Conservation (phyloP, 2,113 vertebrate species). For the Heteronetta atricapilla region DNA sequence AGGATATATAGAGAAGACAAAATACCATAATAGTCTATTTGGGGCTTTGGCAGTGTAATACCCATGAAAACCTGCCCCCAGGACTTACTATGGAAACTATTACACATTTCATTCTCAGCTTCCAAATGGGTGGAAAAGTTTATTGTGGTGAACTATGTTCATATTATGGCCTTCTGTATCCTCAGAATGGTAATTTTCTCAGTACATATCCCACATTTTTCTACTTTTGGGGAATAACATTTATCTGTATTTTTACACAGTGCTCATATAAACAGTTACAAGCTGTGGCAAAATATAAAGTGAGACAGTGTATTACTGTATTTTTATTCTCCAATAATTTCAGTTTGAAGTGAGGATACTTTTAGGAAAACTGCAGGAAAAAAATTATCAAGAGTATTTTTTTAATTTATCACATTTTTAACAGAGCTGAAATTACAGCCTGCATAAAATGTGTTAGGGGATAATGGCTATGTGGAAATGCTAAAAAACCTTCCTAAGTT, state of each 20-base stretch:
- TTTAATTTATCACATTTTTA: background rate
- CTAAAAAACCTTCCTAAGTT: background rate
- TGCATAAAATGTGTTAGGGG: background rate
- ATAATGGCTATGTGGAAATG: background rate
- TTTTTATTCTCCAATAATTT: constrained; percentile 40
- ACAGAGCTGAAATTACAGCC: background rate
- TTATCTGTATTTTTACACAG: constrained; percentile 44
- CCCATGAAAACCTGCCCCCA: constrained; percentile 45
- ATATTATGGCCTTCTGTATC: constrained; percentile 50
- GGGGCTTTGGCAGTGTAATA: constrained; percentile 25
- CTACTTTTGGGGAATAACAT: constrained; percentile 31
- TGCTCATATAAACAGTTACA: constrained; percentile 34
- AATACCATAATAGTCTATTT: constrained; percentile 31
- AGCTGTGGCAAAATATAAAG: constrained; percentile 54
- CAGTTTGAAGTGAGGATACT: background rate
- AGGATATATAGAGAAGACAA: constrained; percentile 50
- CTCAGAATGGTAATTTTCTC: constrained; percentile 46
- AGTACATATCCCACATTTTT: constrained; percentile 45
- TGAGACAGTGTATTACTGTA: constrained; percentile 23
- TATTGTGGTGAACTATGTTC: constrained; percentile 49
- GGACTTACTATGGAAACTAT: constrained; percentile 47
- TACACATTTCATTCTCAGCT: constrained; percentile 55
- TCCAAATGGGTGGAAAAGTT: constrained; percentile 3
- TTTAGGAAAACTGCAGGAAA: background rate
- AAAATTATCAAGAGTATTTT: background rate